phyloP scores from a whole-genome alignment of 2,797 vertebrate genomes.

The Chelmon rostratus region DNA sequence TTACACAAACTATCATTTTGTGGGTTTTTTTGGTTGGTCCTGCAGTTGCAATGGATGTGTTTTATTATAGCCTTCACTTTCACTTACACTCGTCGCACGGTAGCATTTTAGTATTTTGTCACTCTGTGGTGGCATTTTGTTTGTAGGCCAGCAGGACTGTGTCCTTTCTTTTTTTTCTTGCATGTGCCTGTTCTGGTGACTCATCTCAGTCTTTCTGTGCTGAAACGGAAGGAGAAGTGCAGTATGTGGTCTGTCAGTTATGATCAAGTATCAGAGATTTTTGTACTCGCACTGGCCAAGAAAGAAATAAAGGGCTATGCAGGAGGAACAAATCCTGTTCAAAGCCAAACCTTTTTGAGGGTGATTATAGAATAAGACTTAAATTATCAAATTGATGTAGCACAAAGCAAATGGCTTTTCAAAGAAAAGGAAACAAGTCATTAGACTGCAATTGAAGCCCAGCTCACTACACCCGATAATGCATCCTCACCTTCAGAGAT shows the following conservation, averaged over 20 bases:
- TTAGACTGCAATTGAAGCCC: not conserved
- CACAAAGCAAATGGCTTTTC: not conserved
- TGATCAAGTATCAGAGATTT: slow-evolving; percentile 15
- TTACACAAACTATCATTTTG: not conserved
- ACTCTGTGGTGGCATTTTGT: slow-evolving; percentile 12
- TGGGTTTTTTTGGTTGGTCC: not conserved
- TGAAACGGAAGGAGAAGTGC: slow-evolving; percentile 1
- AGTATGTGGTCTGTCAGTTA: slow-evolving; percentile 25
- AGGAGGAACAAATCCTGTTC: not conserved
- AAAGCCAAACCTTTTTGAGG: not conserved
- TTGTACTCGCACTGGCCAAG: not conserved
- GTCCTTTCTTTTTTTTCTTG: not conserved
- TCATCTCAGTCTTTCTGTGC: slow-evolving; percentile 30
- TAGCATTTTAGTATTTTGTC: slow-evolving; percentile 3
- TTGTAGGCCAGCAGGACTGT: not conserved
- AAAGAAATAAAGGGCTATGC: not conserved
- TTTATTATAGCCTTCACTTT: not conserved
- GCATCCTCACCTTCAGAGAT: not conserved
- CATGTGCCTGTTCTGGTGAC: slow-evolving; percentile 26
- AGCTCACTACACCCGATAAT: not conserved
- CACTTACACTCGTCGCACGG: not conserved
- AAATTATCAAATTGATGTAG: not conserved
- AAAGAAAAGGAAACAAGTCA: not conserved
- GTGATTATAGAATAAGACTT: not conserved
- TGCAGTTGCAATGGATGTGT: not conserved